Percentiles rank a stretch among this genome's conserved stretches.
These are phyloP conservation scores for Mactra quadrangularis DNA, from an alignment of 1,140 invertebrate species.

Conservation along the genomic window DNA sequence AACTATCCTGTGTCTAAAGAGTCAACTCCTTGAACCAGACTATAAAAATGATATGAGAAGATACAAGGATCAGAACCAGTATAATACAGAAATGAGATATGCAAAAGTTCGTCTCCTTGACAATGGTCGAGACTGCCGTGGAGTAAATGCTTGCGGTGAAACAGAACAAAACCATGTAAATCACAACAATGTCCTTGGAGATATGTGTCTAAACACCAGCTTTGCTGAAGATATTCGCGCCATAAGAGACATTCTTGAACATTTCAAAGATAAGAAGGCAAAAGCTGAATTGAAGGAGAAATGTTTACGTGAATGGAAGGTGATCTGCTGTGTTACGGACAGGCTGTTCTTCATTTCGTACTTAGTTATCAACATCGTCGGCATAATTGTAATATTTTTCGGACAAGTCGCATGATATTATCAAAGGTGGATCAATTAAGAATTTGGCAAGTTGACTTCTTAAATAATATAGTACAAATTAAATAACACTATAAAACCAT, in stretches of 20 bases:
- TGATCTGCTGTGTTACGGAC: constrained; percentile 82
- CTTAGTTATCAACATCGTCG: constrained; percentile 79
- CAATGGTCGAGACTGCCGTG: constrained; percentile 66
- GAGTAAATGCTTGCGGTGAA: constrained; percentile 18
- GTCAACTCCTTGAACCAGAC: constrained; percentile 66
- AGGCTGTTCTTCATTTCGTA: constrained; percentile 83
- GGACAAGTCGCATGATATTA: constrained; percentile 46
- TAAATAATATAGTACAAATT: too few species aligned
- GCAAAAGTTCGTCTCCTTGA: constrained; percentile 73
- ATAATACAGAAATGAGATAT: constrained; percentile 63
- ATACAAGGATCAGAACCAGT: constrained; percentile 42
- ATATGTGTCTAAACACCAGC: constrained; percentile 19
- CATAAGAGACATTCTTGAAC: constrained; percentile 73
- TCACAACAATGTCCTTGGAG: constrained; percentile 6
- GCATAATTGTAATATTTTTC: constrained; percentile 79
- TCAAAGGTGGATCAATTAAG: too few species aligned
- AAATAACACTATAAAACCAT: too few species aligned
- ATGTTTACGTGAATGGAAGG: constrained; percentile 80
- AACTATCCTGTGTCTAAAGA: constrained; percentile 79
- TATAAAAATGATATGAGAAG: constrained; percentile 65
- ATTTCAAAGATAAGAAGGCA: constrained; percentile 65
- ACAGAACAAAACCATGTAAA: constrained; percentile 54
- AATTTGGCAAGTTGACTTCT: too few species aligned
- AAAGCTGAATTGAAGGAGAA: constrained; percentile 71
- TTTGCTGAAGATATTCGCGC: constrained; percentile 73